Evolutionary conservation across 2,888 invertebrate species (phyloP), one percentile per base, ranked within the genome.

Genomic region (Tortricodes alternella): DNA sequence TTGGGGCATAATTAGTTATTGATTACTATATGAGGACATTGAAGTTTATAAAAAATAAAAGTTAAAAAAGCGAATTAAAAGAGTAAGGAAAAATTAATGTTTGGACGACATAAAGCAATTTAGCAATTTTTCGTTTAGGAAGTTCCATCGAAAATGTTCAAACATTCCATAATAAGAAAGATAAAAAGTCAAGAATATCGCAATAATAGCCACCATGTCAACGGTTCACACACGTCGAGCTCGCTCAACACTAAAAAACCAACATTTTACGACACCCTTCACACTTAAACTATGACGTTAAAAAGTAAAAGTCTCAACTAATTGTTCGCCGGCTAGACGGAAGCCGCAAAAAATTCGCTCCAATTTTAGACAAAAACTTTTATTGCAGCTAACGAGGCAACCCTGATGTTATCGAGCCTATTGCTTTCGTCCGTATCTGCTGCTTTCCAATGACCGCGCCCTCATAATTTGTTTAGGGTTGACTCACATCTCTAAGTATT

Each of bases 341-440:
- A 58, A 64, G 73, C 73, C 59, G 70, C 80, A 89, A 89, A 89
- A 89, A 89, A 89, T 83, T 89, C 76, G 88, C 88, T 81, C 80
- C 78, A 81, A 68, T 76, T 79, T 73, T 61, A 64, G 59, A 76
- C 68, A 85, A 85, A 88, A 86, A 83, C 70, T 80, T 89, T 88
- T 86, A 89, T 88, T 87, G 80, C 78, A 72, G 65, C 78, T 85
- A 88, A 89, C 87, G 78, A 85, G 83, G 64, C 74, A 77, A 73
- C 79, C 82, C 79, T 66, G 88, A 89, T 87, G 77, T 71, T 89
- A 89, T 89, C 88, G 71, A 61, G 51, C 52, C 51, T 60, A 89
- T 89, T 88, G 88, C 86, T 89, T 89, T 88, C 89, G 87, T 83
- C 85, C 85, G 83, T 84, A 85, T 84, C 79, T 71, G 78, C 73